Evolutionary conservation across 2,888 invertebrate species (phyloP), one percentile per base, ranked within the genome.

Genomic region (Phengaris arion): DNA sequence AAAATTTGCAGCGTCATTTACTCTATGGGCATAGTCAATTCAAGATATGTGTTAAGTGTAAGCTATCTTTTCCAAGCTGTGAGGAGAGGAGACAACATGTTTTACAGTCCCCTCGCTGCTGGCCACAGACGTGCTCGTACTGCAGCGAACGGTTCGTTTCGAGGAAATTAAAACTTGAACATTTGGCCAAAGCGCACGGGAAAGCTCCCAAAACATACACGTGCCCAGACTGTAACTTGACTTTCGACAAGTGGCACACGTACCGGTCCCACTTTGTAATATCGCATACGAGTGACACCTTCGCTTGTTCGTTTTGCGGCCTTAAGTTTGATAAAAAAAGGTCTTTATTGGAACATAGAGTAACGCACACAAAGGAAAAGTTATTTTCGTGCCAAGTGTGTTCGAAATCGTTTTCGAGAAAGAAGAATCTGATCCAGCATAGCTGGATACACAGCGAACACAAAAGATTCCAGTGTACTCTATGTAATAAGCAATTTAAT

Each of bases 371-470:
- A 0, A 91, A 89, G 9, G 90, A 90, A 74, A 93, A 92, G 77
- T 84, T 88, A 0, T 94, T 90, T 76, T 82, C 86, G 13, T 94
- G 94, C 77, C 83, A 85, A n/a, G 85, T 91, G 0, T 94, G 94
- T 76, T 81, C 87, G 0, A 94, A 94, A 76, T 81, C 83, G 0
- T 92, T 92, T 79, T 83, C 86, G 2, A 83, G 89, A 35, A 89
- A 89, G 78, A 87, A 87, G n/a, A 87, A 86, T 2, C 78, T 92
- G 46, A 81, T 80, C 2, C 87, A 88, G 77, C 91, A 92, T 77
- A 87, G 88, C 83, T 90, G 91, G 90, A 86, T 89, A 9, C 91
- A 91, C 76, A 90, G 86, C 73, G 89, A 88, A 3, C 81, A 85
- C 0, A 91, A 91, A 74, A 81, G 85, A 64, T 88, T 87, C 70